Evolutionary conservation across 2,113 vertebrate species (phyloP), one percentile per base, ranked within the genome.

Genomic region (Otocyon megalotis): DNA sequence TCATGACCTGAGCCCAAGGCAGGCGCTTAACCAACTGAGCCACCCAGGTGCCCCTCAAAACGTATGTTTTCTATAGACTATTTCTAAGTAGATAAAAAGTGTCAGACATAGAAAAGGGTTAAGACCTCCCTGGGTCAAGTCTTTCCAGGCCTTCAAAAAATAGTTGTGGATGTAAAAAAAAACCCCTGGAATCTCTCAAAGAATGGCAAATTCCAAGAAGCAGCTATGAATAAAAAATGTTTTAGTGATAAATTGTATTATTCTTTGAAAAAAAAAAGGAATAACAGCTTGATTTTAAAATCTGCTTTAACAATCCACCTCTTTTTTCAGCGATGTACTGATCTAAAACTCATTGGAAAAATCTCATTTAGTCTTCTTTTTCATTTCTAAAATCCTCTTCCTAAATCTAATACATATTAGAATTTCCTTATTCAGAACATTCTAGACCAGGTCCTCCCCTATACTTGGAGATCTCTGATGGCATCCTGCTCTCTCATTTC

Each of bases 221-320:
- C 12, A 83, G 58, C 13, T 86, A 5, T 60, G 50, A 22, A 60
- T 58, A 86, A 77, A 53, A 53, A 53, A 60, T 93, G n/a, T 69
- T 85, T 87, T 90, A 88, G 82, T 56, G 3, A 30, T 58, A 56
- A 80, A 90, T 16, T 83, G 20, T 83, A 77, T 63, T 32, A 89
- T 77, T 90, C 30, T 69, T 91, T 53, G 3, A 15, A 50, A 67
- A 90, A 90, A 96, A 88, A 71, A 43, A 53, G 15, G n/a, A 94
- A 74, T 67, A 67, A 56, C 28, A 89, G 32, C 77, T 65, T 62
- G 28, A 56, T 91, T 69, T 87, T 81, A 88, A 77, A 77, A 56
- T 37, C n/a, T 93, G n/a, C 16, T 50, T 94, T 92, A 90, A 67
- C 1, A 32, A 53, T 28, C 2, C 22, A 17, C 48, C 35, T 10